Conservation (phyloP, 2,797 vertebrate genomes). For the Sebastes cheni region DNA sequence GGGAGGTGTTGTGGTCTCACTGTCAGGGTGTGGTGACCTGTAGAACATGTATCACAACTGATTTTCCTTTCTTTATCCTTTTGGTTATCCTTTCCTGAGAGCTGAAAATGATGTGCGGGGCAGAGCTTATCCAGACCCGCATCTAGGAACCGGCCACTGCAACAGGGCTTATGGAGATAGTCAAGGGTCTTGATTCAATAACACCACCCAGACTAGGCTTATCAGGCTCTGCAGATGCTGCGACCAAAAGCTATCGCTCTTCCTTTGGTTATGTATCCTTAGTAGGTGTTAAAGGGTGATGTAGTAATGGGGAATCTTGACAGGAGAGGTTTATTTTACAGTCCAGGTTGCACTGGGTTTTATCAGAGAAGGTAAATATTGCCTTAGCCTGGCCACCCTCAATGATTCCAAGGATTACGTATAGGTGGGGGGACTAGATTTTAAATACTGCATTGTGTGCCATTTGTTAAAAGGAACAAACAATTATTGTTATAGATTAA, state of each 20-base stretch:
- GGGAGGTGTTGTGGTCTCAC: slow-evolving; percentile 24
- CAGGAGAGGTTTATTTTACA: slow-evolving; percentile 24
- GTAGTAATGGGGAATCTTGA: slow-evolving; percentile 41
- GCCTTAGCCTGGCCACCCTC: background rate
- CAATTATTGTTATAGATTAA: background rate
- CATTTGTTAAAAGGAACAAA: background rate
- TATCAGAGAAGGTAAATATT: background rate
- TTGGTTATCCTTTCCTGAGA: slow-evolving; percentile 46
- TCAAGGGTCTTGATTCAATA: slow-evolving; percentile 69
- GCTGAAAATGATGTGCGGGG: slow-evolving; percentile 52
- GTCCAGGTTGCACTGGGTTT: background rate
- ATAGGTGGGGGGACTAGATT: background rate
- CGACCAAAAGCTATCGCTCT: slow-evolving; percentile 44
- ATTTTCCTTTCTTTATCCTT: slow-evolving; percentile 54
- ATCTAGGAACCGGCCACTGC: slow-evolving; percentile 57
- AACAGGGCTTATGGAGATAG: slow-evolving; percentile 63
- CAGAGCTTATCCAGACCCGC: slow-evolving; percentile 53
- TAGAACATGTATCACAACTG: slow-evolving; percentile 54
- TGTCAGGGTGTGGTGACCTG: slow-evolving; percentile 42
- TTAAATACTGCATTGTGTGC: slow-evolving; percentile 8
- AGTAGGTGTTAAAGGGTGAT: slow-evolving; percentile 33
- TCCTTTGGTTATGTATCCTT: slow-evolving; percentile 30
- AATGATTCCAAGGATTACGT: background rate
- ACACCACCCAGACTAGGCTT: slow-evolving; percentile 63
- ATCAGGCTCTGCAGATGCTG: slow-evolving; percentile 66